These are phyloP conservation scores for Micoletzkya japonica DNA, from an alignment of 2,888 invertebrate species.

Conservation along the genomic window DNA sequence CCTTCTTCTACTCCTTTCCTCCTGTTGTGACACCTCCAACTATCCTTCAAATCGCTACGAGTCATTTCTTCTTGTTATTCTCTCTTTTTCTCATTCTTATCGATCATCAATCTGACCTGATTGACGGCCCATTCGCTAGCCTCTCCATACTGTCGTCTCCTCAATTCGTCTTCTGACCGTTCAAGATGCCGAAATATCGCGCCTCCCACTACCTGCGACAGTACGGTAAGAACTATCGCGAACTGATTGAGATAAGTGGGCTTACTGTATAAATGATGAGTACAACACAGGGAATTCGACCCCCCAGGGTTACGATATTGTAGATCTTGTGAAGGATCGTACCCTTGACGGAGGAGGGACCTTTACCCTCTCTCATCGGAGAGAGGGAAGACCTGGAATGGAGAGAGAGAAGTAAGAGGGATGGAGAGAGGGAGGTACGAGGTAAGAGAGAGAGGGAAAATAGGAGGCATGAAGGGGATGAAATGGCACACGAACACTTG, in stretches of 20 bases:
- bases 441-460: no score
- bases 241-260: neutral
- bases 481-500: no score
- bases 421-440: no score
- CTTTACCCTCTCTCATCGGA: no score
- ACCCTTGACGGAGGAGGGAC: no score
- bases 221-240: neutral
- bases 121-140: constrained; percentile 27
- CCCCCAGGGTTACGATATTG: constrained; percentile 23
- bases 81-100: neutral
- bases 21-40: no score
- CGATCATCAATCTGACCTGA: constrained; percentile 13
- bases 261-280: constrained; percentile 21
- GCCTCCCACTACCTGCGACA: constrained; percentile 4
- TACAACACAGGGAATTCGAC: constrained; percentile 16
- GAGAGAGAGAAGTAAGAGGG: no score
- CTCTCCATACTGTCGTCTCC: constrained; percentile 7
- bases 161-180: constrained; percentile 5
- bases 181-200: constrained; percentile 22
- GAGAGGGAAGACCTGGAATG: no score
- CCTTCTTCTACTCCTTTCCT: no score
- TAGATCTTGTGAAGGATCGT: no score
- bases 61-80: neutral
- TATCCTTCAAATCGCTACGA: no score
- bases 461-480: no score